Base-by-base conservation (phyloP, 2,888 invertebrate genomes). In the Tenthredo livida region DNA sequence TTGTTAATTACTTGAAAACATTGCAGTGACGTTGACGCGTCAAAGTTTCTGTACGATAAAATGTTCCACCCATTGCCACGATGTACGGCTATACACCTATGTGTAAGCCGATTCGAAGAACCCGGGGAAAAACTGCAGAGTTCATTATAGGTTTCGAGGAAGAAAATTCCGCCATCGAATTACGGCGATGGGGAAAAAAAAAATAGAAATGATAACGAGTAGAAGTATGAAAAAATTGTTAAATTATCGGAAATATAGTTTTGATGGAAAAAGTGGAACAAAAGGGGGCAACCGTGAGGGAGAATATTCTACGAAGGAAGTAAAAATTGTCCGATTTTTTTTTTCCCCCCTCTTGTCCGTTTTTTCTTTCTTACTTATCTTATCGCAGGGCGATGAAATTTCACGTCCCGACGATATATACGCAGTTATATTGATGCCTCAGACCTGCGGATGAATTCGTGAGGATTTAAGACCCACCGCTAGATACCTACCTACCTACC, bases 1-100 rank as follows among this genome's bases (percentile, higher is more conserved):
- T 73, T 43, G 43, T 9, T 73, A 73, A 73, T 73, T 73, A 73
- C 43, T 73, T 73, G 72, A 43, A 43, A 73, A 73, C 43, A 43
- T 73, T 73, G n/a, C n/a, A 73, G 40, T 73, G 72, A 73, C 72
- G 72, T 43, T 9, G 40, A 17, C 21, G 40, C 72, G 21, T 73
- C 40, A 43, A 10, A 73, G 15, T 43, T 43, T 43, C 72, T 73
- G n/a, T 9, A 9, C n/a, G 72, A 73, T 40, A 43, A 73, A 73
- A 73, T 43, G n/a, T 25, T 61, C 61, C 61, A 25, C n/a, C 17
- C n/a, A 54, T 54, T 54, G 17, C 50, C 17, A 37, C 1, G 50
- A 15, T 5, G n/a, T n/a, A n/a, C n/a, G n/a, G n/a, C n/a, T n/a
- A n/a, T n/a, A n/a, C n/a, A n/a, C n/a, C n/a, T n/a, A n/a, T n/a